Percentiles rank a stretch among this genome's conserved stretches.
Evolutionary conservation across 2,888 invertebrate species (phyloP).

Genomic region (Clivina fossor): DNA sequence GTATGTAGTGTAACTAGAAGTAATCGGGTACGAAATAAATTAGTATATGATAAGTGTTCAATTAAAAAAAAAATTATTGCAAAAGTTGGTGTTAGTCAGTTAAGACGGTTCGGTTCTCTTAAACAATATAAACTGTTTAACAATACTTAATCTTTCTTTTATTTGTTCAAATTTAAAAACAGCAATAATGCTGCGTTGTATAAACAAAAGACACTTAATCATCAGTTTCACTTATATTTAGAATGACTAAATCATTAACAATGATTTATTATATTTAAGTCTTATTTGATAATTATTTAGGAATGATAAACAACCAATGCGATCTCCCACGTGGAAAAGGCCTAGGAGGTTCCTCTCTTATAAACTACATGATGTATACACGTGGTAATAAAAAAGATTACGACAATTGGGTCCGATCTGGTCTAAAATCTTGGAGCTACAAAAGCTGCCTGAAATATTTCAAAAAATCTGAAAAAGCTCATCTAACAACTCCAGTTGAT

Average conservation of each 20-base stretch:
- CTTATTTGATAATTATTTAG: constrained; percentile 1
- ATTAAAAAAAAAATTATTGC: too few species aligned
- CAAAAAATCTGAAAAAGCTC: not conserved
- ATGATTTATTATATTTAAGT: too few species aligned
- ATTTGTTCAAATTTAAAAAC: not conserved
- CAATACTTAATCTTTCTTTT: not conserved
- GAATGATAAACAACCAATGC: not conserved
- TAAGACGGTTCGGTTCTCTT: too few species aligned
- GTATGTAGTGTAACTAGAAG: too few species aligned
- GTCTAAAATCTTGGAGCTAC: not conserved
- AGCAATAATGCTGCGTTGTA: too few species aligned
- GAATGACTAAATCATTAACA: not conserved
- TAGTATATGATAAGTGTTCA: too few species aligned
- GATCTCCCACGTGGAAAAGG: not conserved
- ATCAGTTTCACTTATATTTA: too few species aligned
- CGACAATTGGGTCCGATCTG: not conserved
- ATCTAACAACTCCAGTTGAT: too few species aligned
- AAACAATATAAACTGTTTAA: constrained; percentile 2
- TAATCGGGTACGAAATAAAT: too few species aligned
- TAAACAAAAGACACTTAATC: too few species aligned
- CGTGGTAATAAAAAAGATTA: not conserved
- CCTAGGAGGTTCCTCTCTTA: not conserved
- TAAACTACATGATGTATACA: not conserved
- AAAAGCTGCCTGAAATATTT: not conserved
- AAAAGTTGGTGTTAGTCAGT: too few species aligned